A percentile compares a stretch with the other conserved stretches of the same genome.
Evolutionary conservation across 2,888 invertebrate species (phyloP).

Genomic region (Erebia ligea): DNA sequence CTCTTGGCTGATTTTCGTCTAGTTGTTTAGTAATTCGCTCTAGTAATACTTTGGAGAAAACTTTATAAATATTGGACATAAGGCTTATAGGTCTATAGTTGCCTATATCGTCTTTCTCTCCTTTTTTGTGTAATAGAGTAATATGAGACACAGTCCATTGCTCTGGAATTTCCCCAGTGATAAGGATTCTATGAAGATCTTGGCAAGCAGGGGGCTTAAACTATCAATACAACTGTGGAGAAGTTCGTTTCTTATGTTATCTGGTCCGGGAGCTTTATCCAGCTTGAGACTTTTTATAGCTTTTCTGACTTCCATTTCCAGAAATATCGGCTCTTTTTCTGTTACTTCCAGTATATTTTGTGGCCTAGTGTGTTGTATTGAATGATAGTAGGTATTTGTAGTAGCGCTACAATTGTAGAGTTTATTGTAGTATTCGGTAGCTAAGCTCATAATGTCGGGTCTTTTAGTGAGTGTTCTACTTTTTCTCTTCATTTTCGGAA

Average conservation of each 20-base stretch:
- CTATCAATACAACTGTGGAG: slow-evolving; percentile 35
- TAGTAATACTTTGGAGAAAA: slow-evolving; percentile 39
- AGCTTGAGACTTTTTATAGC: slow-evolving; percentile 44
- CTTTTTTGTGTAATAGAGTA: slow-evolving; percentile 44
- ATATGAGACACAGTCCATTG: slow-evolving; percentile 46
- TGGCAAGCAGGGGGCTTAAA: slow-evolving; percentile 34
- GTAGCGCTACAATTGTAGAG: slow-evolving; percentile 4
- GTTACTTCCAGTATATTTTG: neutral
- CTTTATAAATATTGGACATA: slow-evolving; percentile 35
- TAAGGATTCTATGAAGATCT: slow-evolving; percentile 43
- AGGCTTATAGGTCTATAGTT: slow-evolving; percentile 41
- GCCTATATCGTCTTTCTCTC: slow-evolving; percentile 39
- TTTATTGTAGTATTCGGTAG: slow-evolving; percentile 8
- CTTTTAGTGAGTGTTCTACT: slow-evolving; percentile 8
- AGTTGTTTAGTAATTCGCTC: too few relatives aligned
- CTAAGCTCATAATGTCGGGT: slow-evolving; percentile 9
- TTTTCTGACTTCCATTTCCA: slow-evolving; percentile 43
- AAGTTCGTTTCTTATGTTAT: slow-evolving; percentile 44
- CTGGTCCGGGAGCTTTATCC: slow-evolving; percentile 45
- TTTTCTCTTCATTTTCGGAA: slow-evolving; percentile 17
- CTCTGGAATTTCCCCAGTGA: slow-evolving; percentile 38
- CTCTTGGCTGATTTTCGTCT: too few relatives aligned
- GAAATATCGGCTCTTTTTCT: slow-evolving; percentile 37
- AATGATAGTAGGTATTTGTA: neutral
- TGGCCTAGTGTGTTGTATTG: neutral